Conservation (phyloP, 1,140 invertebrate species). For the Drosophila albomicans region DNA sequence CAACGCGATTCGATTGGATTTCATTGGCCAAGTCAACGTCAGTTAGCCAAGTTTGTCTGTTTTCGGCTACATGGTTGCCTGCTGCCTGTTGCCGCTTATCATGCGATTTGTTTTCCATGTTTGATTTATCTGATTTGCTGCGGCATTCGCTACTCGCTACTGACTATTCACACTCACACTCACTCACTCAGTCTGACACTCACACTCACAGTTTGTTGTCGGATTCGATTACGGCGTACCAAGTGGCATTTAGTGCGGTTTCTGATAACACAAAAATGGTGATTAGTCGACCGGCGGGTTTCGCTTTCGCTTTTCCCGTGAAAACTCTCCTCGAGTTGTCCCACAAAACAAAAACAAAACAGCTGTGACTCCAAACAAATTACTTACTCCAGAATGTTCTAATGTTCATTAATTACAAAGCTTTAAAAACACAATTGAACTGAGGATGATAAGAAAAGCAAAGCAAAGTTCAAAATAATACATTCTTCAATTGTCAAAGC, state of each 20-base stretch:
- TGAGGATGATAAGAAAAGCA: too few relatives aligned
- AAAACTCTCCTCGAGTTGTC: neutral
- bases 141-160: conserved; percentile 14
- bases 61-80: conserved; percentile 21
- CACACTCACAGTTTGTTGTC: neutral
- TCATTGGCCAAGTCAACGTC: conserved; percentile 7
- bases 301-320: neutral
- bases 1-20: conserved; percentile 21
- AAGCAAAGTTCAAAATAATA: too few relatives aligned
- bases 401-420: neutral
- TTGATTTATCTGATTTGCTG: conserved; percentile 74
- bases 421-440: too few relatives aligned
- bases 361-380: neutral
- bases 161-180: too few relatives aligned
- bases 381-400: neutral
- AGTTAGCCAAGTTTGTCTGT: conserved; percentile 1
- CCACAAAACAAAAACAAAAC: neutral
- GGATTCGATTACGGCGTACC: conserved; percentile 50
- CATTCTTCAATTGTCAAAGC: too few relatives aligned
- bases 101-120: conserved; percentile 77
- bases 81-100: conserved; percentile 49
- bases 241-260: conserved; percentile 38
- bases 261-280: conserved; percentile 34
- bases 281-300: conserved; percentile 32
- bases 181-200: too few relatives aligned